These are phyloP conservation scores for Nannospalax galili DNA, from an alignment of 2,113 vertebrate genomes.

Conservation along the genomic window DNA sequence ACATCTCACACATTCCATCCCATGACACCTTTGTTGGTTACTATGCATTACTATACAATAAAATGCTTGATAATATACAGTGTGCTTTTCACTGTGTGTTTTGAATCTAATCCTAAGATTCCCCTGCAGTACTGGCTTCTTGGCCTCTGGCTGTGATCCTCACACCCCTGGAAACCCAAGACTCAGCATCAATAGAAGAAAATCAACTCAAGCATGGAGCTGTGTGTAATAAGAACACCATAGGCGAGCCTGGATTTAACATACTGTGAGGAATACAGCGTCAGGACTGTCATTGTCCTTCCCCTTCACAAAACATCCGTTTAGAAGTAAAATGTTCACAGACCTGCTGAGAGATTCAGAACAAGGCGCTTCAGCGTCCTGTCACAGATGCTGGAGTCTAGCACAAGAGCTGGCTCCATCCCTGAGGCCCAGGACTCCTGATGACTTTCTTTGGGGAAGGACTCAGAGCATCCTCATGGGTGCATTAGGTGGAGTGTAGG, in stretches of 20 bases:
- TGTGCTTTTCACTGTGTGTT: no score
- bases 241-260: neutral
- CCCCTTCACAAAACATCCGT: neutral
- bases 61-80: neutral
- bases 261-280: neutral
- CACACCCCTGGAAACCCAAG: no score
- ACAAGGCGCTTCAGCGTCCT: no score
- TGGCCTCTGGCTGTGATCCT: neutral
- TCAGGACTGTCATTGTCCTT: rapidly evolving
- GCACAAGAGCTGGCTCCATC: neutral
- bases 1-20: neutral
- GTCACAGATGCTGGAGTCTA: neutral
- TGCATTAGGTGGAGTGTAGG: neutral
- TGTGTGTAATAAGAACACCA: neutral
- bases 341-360: neutral
- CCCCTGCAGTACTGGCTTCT: no score
- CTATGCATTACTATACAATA: neutral
- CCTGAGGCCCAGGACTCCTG: neutral
- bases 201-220: neutral
- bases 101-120: no score
- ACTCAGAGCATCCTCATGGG: neutral
- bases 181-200: neutral
- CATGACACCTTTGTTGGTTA: neutral
- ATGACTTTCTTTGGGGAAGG: neutral
- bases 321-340: neutral